Conservation (phyloP, 2,797 vertebrate genomes). For the Lithobates sylvaticus region DNA sequence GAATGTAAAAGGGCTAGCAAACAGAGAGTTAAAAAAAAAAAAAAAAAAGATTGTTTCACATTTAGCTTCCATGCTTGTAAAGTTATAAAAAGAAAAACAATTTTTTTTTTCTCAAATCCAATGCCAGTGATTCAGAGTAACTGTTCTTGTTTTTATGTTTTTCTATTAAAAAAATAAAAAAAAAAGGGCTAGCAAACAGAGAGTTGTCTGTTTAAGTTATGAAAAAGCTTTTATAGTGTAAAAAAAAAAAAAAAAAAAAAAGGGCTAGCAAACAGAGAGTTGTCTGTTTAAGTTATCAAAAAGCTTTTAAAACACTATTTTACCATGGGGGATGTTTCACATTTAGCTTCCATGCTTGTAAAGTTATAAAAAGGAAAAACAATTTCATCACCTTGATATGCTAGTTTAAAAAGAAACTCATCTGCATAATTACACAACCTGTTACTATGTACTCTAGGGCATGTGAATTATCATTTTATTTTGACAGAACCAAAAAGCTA, state of each 20-base stretch:
- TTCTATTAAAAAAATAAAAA: no score
- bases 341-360: constrained; percentile 4
- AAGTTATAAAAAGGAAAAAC: constrained; percentile 16
- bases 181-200: not conserved
- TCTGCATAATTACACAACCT: constrained; percentile 16
- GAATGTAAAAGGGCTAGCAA: no score
- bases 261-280: not conserved
- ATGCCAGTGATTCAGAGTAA: not conserved
- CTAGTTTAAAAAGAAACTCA: constrained; percentile 21
- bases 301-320: constrained; percentile 19
- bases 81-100: no score
- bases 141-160: not conserved
- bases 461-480: constrained; percentile 16
- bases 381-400: constrained; percentile 26
- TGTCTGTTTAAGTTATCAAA: not conserved
- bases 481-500: constrained; percentile 3
- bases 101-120: not conserved
- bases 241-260: no score
- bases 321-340: constrained; percentile 19
- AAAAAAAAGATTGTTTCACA: no score
- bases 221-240: not conserved
- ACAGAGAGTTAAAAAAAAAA: no score
- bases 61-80: no score
- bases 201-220: not conserved
- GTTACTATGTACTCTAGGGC: constrained; percentile 6